Percentiles rank a stretch among this genome's conserved stretches.
Conservation (phyloP, 2,113 vertebrate species). For the Gymnarchus niloticus region DNA sequence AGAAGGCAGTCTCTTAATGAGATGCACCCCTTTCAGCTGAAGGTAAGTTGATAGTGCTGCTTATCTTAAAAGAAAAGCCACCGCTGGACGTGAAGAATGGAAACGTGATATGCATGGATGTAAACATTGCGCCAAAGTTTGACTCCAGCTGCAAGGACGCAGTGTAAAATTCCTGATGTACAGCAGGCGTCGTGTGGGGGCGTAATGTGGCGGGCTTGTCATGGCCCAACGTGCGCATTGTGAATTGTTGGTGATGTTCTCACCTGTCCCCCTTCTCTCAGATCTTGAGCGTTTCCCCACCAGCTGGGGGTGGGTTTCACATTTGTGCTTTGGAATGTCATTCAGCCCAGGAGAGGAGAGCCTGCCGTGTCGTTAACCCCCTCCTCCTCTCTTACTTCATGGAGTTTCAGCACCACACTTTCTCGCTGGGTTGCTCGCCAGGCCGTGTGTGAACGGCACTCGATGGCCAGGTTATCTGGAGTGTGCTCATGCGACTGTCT, state of each 20-base stretch:
- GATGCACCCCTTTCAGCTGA: slow-evolving; percentile 80
- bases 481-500: not conserved
- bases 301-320: slow-evolving; percentile 4
- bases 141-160: not conserved
- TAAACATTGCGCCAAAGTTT: not conserved
- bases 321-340: slow-evolving; percentile 16
- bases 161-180: not conserved
- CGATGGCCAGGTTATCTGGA: not conserved
- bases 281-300: not conserved
- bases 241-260: not conserved
- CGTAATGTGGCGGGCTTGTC: not conserved
- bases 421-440: not conserved
- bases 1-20: slow-evolving; percentile 81
- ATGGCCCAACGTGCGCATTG: slow-evolving; percentile 4
- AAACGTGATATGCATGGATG: not conserved
- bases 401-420: not conserved
- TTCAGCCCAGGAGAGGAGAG: not conserved
- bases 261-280: not conserved
- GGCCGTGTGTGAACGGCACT: not conserved
- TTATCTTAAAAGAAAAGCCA: not conserved
- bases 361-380: not conserved
- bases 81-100: not conserved
- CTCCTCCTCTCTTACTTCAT: not conserved
- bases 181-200: not conserved
- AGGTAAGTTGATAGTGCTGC: slow-evolving; percentile 64